phyloP scores from a whole-genome alignment of 2,888 invertebrate genomes.

The Phortica okadai region DNA sequence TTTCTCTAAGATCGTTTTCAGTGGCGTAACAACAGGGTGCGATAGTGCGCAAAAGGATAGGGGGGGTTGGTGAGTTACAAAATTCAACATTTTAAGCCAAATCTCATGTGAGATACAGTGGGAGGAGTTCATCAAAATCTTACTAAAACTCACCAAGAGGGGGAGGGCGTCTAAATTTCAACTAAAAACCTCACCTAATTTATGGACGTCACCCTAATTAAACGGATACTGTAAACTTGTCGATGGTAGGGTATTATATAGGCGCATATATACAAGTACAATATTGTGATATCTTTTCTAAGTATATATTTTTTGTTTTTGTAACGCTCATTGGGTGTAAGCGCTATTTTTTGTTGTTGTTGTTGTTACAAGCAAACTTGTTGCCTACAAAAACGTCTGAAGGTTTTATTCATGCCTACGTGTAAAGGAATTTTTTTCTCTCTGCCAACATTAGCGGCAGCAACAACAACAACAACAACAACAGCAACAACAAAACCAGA shows the following conservation, averaged over 20 bases:
- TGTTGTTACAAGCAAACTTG: conserved; percentile 5
- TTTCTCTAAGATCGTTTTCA: neutral
- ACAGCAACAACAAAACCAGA: conserved; percentile 21
- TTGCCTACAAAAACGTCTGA: conserved; percentile 21
- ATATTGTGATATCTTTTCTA: neutral
- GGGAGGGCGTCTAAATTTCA: too few relatives aligned
- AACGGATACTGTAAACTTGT: neutral
- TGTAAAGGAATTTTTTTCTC: conserved; percentile 39
- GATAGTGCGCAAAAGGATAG: neutral
- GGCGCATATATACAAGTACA: too few relatives aligned
- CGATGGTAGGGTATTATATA: too few relatives aligned
- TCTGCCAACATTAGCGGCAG: conserved; percentile 14
- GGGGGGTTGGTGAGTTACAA: too few relatives aligned
- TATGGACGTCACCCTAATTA: neutral
- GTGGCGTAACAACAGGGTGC: neutral
- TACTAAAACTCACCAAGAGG: neutral
- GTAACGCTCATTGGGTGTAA: conserved; percentile 8
- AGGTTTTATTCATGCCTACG: conserved; percentile 25
- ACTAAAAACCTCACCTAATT: neutral
- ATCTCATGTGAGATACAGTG: too few relatives aligned
- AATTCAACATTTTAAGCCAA: too few relatives aligned
- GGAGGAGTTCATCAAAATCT: too few relatives aligned
- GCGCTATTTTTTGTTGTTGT: conserved; percentile 1
- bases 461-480: conserved; percentile 18
- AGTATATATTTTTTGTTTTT: neutral